Percentiles rank a stretch among this genome's conserved stretches.
Conservation (phyloP, 2,113 vertebrate species). For the Dermatemys mawii region DNA sequence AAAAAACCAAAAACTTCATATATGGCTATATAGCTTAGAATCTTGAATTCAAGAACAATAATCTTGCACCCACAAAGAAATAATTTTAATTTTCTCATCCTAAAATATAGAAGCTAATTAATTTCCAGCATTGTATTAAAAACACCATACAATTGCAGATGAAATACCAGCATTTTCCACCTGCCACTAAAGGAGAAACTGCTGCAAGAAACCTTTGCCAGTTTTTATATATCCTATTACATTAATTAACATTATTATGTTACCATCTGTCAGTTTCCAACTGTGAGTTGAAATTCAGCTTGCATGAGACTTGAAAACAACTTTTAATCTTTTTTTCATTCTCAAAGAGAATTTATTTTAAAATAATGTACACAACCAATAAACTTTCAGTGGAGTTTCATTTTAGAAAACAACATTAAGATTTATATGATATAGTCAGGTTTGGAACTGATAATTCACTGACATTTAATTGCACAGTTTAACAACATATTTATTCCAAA, state of each 20-base stretch:
- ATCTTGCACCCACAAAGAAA: conserved; percentile 3
- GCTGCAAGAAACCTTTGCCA: neutral
- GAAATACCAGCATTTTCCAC: conserved; percentile 7
- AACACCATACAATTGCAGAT: neutral
- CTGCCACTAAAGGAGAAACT: conserved; percentile 27
- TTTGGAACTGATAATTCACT: conserved; percentile 63
- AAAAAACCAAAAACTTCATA: neutral
- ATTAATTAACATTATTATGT: conserved; percentile 60
- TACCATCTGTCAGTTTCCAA: conserved; percentile 1
- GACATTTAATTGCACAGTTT: conserved; percentile 66
- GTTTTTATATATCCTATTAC: conserved; percentile 40
- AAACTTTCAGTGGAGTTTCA: conserved; percentile 12
- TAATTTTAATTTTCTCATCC: conserved; percentile 5
- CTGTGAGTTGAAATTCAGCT: conserved; percentile 25
- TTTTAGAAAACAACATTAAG: conserved; percentile 53
- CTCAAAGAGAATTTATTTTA: neutral
- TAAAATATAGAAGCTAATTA: neutral
- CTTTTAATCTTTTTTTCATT: neutral
- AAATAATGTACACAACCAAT: conserved; percentile 8
- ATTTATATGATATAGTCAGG: conserved; percentile 57
- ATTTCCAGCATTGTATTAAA: neutral
- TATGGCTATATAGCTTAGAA: neutral
- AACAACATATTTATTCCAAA: conserved; percentile 72
- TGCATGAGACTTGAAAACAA: conserved; percentile 45
- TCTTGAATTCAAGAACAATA: neutral